Evolutionary conservation across 2,888 invertebrate species (phyloP), one percentile per base, ranked within the genome.

Genomic region (Pandemis cinnamomeana): DNA sequence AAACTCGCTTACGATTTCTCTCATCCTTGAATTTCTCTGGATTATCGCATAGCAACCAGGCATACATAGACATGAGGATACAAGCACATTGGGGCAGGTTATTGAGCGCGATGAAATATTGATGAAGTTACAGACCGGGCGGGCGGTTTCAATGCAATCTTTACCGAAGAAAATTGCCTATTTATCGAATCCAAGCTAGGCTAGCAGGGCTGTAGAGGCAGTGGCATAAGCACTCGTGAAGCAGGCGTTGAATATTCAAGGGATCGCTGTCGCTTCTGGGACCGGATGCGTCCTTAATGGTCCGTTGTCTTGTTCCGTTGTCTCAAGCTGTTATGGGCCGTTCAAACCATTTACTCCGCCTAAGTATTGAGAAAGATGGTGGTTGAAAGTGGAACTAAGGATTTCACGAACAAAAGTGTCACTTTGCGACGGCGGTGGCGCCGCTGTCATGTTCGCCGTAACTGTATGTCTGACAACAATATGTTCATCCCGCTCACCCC

Each of bases 21-120:
- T 60, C 36, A 11, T 55, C 20, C 7, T 5, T 2, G 11, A 53
- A 15, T 20, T 15, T 41, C 41, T 61, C 61, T 36, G 61, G 42
- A 61, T 58, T 58, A 58, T 58, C 20, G 13, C 67, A 27, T 13
- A 58, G 44, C 58, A 55, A 42, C 67, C 42, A 58, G 68, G 70
- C 64, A 58, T 64, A 48, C 64, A 64, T 71, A 78, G 81, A 79
- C 80, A 81, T 81, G 80, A 80, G 77, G 78, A 63, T 77, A 55
- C 20, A 20, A 73, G 75, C 78, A 71, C 63, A 70, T 74, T 70
- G 76, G 78, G 78, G 68, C 80, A 80, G 83, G 80, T 84, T 87
- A 86, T 87, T 87, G 87, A 83, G 80, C 82, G 75, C 78, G 83
- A 88, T 89, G 86, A 87, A 89, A 88, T 86, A 89, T 89, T 88